Conservation (phyloP, 2,797 vertebrate species). For the Phalanger gymnotis region DNA sequence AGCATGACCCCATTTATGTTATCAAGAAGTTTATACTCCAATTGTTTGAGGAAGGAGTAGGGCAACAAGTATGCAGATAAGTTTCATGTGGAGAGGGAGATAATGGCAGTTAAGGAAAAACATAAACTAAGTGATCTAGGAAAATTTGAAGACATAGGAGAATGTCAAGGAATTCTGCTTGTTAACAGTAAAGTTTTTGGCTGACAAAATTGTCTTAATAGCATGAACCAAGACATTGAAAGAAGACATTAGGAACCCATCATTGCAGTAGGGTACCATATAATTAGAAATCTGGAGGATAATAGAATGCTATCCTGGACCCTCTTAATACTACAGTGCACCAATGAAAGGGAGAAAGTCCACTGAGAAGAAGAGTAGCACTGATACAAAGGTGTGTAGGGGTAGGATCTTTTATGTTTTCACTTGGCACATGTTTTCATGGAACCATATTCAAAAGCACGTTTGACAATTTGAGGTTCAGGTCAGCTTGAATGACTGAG, state of each 20-base stretch:
- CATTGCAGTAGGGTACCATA: not conserved
- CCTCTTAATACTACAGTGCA: not conserved
- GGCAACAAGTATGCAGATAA: not conserved
- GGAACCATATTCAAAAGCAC: not conserved
- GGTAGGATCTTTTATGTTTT: not conserved
- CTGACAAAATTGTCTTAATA: too few species aligned
- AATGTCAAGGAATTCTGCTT: not conserved
- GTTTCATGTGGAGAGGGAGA: not conserved
- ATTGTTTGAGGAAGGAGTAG: not conserved
- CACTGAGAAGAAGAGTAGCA: not conserved
- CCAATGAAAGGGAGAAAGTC: not conserved
- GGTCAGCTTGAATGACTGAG: not conserved
- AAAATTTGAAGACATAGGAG: not conserved
- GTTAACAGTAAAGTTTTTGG: too few species aligned
- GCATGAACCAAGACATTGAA: not conserved
- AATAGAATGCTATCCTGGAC: not conserved
- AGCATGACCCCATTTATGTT: not conserved
- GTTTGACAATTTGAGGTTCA: not conserved
- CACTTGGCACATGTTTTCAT: not conserved
- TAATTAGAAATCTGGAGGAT: not conserved
- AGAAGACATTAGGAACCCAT: not conserved
- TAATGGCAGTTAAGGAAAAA: not conserved
- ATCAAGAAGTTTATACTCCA: not conserved
- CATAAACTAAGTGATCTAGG: not conserved
- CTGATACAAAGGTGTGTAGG: not conserved